Base-by-base conservation (phyloP, 2,888 invertebrate genomes). In the Nymphalis urticae region DNA sequence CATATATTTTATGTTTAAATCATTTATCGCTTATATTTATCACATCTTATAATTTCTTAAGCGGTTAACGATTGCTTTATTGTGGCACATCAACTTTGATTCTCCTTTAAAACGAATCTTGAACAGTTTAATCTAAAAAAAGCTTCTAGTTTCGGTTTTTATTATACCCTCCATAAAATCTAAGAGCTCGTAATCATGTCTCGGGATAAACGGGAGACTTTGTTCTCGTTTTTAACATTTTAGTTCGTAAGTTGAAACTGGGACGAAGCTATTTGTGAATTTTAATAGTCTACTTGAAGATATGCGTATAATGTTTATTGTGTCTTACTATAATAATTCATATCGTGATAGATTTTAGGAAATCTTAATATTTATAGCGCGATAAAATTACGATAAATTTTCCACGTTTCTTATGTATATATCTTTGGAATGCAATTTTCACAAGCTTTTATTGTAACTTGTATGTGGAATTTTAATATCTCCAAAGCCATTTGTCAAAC, bases 81-180 rank as follows among this genome's bases (percentile, higher is more conserved):
- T 83, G 83, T 82, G 80, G 83, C 77, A 76, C 76, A 77, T 79
- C 75, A 75, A 77, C 74, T 75, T 73, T 68, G 73, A 32, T 24
- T 77, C 78, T 79, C 75, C 77, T 79, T 84, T 85, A 85, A 86
- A 84, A 82, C 82, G 82, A 82, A 82, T 85, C 82, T 82, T 75
- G 71, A 78, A 79, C 80, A 80, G 82, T 84, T 83, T 79, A 78
- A 78, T 80, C 82, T 84, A 85, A 85, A 88, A 87, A 85, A 85
- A 85, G 85, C 83, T 80, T 78, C 84, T 81, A 81, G 83, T 82
- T 84, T 83, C 80, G 80, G 77, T 83, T 89, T 88, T 88, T 89
- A 89, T 87, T 82, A 85, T 80, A 73, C 79, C 66, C 79, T 75
- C 82, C 84, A 87, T 89, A 85, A 90, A 90, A 86, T 74, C 83